Evolutionary conservation across 2,888 invertebrate species (phyloP).

Genomic region (Brachypterus glaber): DNA sequence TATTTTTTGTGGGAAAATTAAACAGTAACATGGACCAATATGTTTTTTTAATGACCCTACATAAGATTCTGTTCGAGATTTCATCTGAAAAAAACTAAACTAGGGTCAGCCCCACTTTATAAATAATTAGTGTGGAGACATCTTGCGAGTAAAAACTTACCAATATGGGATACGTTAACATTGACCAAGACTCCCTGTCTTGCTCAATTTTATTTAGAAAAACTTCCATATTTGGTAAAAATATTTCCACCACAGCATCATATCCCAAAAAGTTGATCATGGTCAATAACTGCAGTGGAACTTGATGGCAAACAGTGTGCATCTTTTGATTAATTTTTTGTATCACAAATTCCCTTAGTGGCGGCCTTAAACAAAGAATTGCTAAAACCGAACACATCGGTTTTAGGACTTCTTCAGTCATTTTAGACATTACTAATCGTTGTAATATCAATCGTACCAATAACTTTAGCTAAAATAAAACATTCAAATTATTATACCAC

Average conservation of each 20-base stretch:
- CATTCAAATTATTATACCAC: too few species aligned
- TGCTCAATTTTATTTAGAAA: conserved; percentile 23
- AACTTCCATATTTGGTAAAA: conserved; percentile 29
- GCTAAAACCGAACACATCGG: conserved; percentile 33
- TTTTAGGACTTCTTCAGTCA: conserved; percentile 28
- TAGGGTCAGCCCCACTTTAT: too few species aligned
- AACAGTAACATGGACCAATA: too few species aligned
- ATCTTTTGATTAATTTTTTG: conserved; percentile 32
- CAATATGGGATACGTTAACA: conserved; percentile 26
- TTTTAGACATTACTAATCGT: conserved; percentile 29
- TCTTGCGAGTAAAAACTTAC: conserved; percentile 21
- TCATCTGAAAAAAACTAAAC: too few species aligned
- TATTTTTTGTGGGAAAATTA: too few species aligned
- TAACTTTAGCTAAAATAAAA: conserved; percentile 30
- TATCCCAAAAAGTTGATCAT: conserved; percentile 32
- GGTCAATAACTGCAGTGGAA: conserved; percentile 28
- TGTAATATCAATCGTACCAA: conserved; percentile 34
- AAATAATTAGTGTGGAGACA: too few species aligned
- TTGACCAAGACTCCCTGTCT: conserved; percentile 17
- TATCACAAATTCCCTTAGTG: conserved; percentile 30
- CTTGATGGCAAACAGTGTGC: conserved; percentile 22
- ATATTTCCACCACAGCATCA: conserved; percentile 29
- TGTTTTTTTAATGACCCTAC: too few species aligned
- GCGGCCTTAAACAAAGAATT: conserved; percentile 30
- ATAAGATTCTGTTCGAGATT: too few species aligned